These are phyloP conservation scores for Alces alces DNA, from an alignment of 2,113 vertebrate genomes.

Conservation along the genomic window DNA sequence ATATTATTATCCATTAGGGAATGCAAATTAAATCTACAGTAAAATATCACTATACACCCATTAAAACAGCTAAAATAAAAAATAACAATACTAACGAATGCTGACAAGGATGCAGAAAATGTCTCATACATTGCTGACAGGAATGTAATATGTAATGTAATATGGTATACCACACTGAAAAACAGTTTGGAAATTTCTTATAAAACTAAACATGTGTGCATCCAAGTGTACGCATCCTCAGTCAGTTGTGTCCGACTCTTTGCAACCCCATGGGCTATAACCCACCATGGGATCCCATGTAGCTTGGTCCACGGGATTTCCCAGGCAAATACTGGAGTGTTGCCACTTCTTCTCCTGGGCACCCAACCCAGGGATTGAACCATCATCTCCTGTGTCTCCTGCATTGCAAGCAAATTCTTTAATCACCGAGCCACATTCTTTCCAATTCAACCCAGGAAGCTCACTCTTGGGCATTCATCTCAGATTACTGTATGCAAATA, in stretches of 20 bases:
- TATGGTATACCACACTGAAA: not conserved
- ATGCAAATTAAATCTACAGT: slow-evolving; percentile 33
- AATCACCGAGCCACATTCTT: too few relatives aligned
- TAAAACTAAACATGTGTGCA: not conserved
- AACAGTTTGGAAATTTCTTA: not conserved
- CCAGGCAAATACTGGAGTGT: too few relatives aligned
- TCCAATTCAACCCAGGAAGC: not conserved
- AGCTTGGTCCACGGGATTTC: too few relatives aligned
- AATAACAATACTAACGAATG: not conserved
- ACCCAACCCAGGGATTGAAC: too few relatives aligned
- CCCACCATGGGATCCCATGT: too few relatives aligned
- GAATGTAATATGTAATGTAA: not conserved
- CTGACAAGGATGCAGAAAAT: not conserved
- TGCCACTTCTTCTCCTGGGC: too few relatives aligned
- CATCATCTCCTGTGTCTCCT: too few relatives aligned
- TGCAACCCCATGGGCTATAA: too few relatives aligned
- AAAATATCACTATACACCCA: not conserved
- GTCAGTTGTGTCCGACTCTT: too few relatives aligned
- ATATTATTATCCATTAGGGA: not conserved
- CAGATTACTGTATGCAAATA: not conserved
- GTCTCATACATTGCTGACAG: not conserved
- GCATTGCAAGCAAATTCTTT: too few relatives aligned
- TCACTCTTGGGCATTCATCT: not conserved
- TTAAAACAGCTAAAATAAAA: not conserved
- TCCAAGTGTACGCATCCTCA: too few relatives aligned